A percentile compares a stretch with the other conserved stretches of the same genome.
phyloP scores from a whole-genome alignment of 1,140 invertebrate genomes.

The Euura saliciscinereae region DNA sequence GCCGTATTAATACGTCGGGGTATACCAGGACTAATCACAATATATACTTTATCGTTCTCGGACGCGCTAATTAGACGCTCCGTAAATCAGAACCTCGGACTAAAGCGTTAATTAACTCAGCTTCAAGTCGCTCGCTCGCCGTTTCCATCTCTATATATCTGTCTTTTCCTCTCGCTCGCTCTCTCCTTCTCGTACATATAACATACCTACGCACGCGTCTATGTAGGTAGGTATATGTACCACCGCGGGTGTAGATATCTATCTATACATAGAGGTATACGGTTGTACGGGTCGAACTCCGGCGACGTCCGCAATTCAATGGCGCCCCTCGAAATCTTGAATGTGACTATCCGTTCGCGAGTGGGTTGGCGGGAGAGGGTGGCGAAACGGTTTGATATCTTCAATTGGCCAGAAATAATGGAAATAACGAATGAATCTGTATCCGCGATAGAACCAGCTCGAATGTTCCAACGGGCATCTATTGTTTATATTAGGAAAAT shows the following conservation, averaged over 20 bases:
- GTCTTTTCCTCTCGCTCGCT: not conserved
- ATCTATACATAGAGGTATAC: too few relatives aligned
- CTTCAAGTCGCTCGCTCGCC: constrained; percentile 1
- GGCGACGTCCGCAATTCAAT: not conserved
- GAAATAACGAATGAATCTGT: too few relatives aligned
- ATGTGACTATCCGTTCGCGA: not conserved
- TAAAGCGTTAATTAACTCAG: constrained; percentile 7
- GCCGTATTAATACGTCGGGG: constrained; percentile 2
- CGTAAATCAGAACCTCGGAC: constrained; percentile 5
- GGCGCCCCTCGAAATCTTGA: not conserved
- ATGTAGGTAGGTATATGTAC: not conserved
- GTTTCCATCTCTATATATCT: not conserved
- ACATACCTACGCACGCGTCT: not conserved
- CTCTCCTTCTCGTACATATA: not conserved
- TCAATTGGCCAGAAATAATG: too few relatives aligned
- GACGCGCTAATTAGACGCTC: constrained; percentile 6
- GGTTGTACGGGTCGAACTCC: not conserved
- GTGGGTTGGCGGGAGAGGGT: too few relatives aligned
- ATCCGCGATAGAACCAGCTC: too few relatives aligned
- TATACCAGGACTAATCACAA: constrained; percentile 3
- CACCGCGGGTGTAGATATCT: too few relatives aligned
- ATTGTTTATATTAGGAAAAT: too few relatives aligned
- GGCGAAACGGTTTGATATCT: too few relatives aligned
- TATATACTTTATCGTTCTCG: constrained; percentile 7
- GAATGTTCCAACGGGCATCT: too few relatives aligned